phyloP scores from a whole-genome alignment of 2,888 invertebrate species.

The Augochlorella aurata region DNA sequence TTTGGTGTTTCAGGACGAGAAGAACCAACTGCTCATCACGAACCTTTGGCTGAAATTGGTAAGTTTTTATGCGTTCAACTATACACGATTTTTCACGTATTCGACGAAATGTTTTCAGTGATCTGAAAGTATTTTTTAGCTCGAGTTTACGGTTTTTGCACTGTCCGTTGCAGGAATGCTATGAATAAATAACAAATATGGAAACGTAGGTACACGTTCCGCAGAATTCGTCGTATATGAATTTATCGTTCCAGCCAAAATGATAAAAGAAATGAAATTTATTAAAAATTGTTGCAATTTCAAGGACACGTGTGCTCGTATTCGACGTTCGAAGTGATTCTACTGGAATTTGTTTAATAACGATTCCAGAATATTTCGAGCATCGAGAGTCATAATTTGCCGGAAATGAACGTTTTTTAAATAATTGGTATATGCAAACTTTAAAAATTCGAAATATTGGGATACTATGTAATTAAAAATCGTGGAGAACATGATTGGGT shows the following conservation, averaged over 20 bases:
- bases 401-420: too few relatives aligned
- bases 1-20: constrained; percentile 91
- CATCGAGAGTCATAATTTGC: too few relatives aligned
- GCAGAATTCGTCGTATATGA: neutral
- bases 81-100: neutral
- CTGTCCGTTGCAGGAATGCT: neutral
- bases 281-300: neutral
- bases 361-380: too few relatives aligned
- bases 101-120: neutral
- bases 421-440: too few relatives aligned
- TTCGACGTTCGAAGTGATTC: neutral
- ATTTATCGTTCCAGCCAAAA: neutral
- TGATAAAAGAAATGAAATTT: neutral
- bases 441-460: too few relatives aligned
- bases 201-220: neutral
- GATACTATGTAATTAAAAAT: too few relatives aligned
- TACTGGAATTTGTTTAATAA: neutral
- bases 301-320: neutral
- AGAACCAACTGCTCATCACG: constrained; percentile 97
- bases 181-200: neutral
- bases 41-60: constrained; percentile 98
- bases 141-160: neutral
- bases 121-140: neutral
- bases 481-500: too few relatives aligned
- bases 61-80: constrained; percentile 83